Evolutionary conservation across 2,797 vertebrate genomes (phyloP), one percentile per base, ranked within the genome.

Genomic region (Nyctalus aviator): DNA sequence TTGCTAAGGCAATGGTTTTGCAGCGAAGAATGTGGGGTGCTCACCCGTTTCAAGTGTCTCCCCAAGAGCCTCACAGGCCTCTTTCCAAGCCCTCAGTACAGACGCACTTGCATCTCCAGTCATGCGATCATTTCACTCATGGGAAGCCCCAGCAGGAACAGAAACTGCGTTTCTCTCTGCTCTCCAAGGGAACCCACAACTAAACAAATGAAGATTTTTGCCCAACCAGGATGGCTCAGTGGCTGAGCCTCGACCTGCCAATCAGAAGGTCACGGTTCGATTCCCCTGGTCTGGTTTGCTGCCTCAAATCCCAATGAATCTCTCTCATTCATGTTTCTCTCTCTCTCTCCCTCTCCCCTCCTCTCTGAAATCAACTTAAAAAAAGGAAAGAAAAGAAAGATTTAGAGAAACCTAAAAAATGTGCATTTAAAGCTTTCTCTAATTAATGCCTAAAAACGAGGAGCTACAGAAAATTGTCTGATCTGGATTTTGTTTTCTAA

Each of bases 401-500:
- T 37, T 23, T 44, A 66, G 48, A 90, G 82, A 73, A 84, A 86
- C 18, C 21, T 25, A 21, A 57, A 35, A 81, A 64, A 64, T 13
- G 35, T 50, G 27, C 41, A 35, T 48, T 77, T 71, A 90, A 91
- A 53, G 35, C 91, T 73, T 57, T 46, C 21, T 75, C 27, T 35
- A 68, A 21, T 78, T 66, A 5, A 53, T 5, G 30, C 21, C 35
- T 79, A 55, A 75, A 94, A 86, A 50, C 20, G 46, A 77, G 15
- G 62, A 84, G 30, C 11, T 81, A 59, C 1, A 77, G 50, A 88
- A 91, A 87, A 46, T 3, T 8, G 46, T 32, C 41, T 62, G 44
- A 82, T 30, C 84, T 89, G 32, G 21, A 91, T 68, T 76, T 72
- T 91, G 41, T 85, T 89, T 89, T 55, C 84, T 73, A 30, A 86